Evolutionary conservation across 2,888 invertebrate species (phyloP).

Genomic region (Apamea epomidion): DNA sequence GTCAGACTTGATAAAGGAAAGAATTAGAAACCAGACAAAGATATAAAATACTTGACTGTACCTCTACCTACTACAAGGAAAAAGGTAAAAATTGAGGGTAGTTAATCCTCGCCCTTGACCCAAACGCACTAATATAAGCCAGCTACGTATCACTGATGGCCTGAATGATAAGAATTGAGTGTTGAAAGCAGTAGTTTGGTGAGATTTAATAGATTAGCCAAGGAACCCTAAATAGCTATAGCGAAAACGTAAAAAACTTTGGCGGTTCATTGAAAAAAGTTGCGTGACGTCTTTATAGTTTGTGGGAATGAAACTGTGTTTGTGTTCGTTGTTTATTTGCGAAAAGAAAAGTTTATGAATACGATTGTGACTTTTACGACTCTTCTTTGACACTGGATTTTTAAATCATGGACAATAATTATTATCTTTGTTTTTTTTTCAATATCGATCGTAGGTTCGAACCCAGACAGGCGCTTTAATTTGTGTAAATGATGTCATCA

Average conservation of each 20-base stretch:
- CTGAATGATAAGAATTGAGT: constrained; percentile 64
- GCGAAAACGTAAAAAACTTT: constrained; percentile 42
- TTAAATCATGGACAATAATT: background rate
- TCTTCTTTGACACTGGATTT: background rate
- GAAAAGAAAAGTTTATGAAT: constrained; percentile 3
- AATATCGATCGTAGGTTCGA: background rate
- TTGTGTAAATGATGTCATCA: too few species aligned
- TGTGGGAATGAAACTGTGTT: constrained; percentile 8
- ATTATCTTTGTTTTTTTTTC: background rate
- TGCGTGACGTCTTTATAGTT: constrained; percentile 37
- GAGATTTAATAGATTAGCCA: constrained; percentile 56
- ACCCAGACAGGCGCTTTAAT: background rate
- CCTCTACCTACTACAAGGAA: background rate
- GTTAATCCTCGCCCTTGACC: constrained; percentile 49
- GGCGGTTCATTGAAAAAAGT: constrained; percentile 55
- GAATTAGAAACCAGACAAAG: background rate
- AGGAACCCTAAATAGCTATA: constrained; percentile 44
- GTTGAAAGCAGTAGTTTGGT: constrained; percentile 60
- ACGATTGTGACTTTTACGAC: background rate
- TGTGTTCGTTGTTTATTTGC: constrained; percentile 31
- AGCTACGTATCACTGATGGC: constrained; percentile 65
- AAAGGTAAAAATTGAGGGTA: constrained; percentile 16
- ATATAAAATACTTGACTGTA: background rate
- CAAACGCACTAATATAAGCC: constrained; percentile 42
- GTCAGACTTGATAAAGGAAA: background rate